Conservation (phyloP, 2,888 invertebrate genomes). For the Xestia sexstrigata region DNA sequence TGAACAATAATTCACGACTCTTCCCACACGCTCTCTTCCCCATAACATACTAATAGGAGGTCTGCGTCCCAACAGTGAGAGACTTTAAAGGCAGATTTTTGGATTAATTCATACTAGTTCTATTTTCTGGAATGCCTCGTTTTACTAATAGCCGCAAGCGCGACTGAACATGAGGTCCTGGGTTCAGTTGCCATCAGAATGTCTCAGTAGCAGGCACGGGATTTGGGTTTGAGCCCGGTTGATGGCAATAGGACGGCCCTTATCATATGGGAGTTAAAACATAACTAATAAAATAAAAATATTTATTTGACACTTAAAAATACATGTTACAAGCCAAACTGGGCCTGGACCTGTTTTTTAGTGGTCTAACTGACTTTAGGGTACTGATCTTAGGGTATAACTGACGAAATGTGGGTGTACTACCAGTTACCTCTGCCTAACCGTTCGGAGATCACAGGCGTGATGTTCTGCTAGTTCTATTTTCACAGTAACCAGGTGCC, state of each 20-base stretch:
- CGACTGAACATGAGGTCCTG: not conserved
- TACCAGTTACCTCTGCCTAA: not conserved
- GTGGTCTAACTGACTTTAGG: too few species aligned
- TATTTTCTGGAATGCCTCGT: too few species aligned
- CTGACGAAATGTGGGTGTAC: too few species aligned
- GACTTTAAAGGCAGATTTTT: not conserved
- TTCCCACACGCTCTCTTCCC: too few species aligned
- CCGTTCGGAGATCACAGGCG: not conserved
- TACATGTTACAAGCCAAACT: too few species aligned
- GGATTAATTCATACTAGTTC: not conserved
- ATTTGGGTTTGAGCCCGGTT: not conserved
- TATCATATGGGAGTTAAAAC: too few species aligned
- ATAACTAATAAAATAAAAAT: too few species aligned
- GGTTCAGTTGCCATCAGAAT: not conserved
- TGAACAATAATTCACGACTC: not conserved
- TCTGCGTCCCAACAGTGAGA: not conserved
- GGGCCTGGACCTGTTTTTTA: too few species aligned
- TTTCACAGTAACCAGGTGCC: not conserved
- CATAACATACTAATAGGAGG: not conserved
- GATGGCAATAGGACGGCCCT: not conserved
- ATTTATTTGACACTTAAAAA: too few species aligned
- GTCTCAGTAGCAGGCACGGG: not conserved
- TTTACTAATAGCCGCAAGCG: too few species aligned
- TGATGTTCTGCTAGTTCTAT: not conserved
- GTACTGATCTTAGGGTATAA: too few species aligned